Evolutionary conservation across 2,888 invertebrate genomes (phyloP), one percentile per base, ranked within the genome.

Genomic region (Ferdinandea cuprea): DNA sequence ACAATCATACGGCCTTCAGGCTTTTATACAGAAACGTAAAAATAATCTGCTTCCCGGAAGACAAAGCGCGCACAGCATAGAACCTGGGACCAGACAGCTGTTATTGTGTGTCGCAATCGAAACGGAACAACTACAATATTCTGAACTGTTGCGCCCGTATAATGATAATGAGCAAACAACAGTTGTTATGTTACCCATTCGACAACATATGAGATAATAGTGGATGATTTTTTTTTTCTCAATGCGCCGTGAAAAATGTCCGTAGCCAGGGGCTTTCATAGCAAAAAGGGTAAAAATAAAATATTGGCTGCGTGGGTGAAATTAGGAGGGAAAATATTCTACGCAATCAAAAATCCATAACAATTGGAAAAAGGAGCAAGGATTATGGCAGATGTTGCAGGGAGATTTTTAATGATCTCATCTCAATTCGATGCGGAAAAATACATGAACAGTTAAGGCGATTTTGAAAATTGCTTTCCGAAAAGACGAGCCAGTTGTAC

Each of bases 111-210:
- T 54, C 56, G 73, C 35, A 78, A 52, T 54, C 56, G 73, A 28
- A 78, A 52, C 48, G 25, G 25, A 25, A 25, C 11, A 7, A 48
- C 48, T 58, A 28, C 35, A 30, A 1, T n/a, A n/a, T n/a, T 54
- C 25, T 65, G 42, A 65, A 81, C 77, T 81, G 81, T 81, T 77
- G 81, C 76, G 71, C 76, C 71, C 81, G 59, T 65, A 65, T 81
- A 54, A 76, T 71, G 81, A 59, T 76, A 54, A 76, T 71, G 81
- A 81, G 76, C 71, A 71, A 71, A 76, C 81, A 76, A 71, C 81
- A 76, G 76, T 81, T 76, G 81, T 76, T 74, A 44, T 76, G 81
- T 76, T 74, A 44, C 19, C 58, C 74, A 56, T 56, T 61, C 32
- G 56, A 69, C 59, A 68, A 54, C 81, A 81, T 81, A 71, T 81